phyloP scores from a whole-genome alignment of 2,113 vertebrate genomes.

The Gallinago media region DNA sequence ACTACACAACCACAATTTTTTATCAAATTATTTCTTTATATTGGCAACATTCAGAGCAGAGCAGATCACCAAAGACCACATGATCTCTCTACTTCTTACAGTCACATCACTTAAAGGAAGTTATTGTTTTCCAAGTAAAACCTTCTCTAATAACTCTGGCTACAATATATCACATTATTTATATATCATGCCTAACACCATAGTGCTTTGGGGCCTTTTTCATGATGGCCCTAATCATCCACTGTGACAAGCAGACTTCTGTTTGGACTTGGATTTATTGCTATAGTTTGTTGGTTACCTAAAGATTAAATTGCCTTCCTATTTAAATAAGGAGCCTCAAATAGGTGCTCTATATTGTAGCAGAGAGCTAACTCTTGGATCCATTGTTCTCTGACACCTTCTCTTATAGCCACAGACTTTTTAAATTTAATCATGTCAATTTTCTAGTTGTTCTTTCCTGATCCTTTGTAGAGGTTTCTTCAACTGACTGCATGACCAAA shows the following conservation, averaged over 20 bases:
- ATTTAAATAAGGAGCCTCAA: neutral
- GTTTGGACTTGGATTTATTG: conserved; percentile 1
- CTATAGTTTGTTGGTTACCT: neutral
- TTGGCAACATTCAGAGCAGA: neutral
- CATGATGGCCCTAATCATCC: neutral
- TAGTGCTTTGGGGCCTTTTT: neutral
- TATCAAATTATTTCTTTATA: neutral
- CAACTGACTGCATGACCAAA: neutral
- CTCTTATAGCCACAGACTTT: neutral
- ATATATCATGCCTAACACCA: neutral
- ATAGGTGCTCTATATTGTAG: neutral
- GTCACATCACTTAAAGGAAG: neutral
- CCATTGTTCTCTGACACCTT: neutral
- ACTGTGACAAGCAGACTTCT: neutral
- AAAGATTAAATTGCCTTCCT: neutral
- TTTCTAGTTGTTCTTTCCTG: neutral
- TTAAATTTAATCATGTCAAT: neutral
- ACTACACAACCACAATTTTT: neutral
- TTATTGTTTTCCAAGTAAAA: neutral
- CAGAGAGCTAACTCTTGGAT: neutral
- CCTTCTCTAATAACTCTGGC: neutral
- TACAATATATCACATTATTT: neutral
- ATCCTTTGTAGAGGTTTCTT: neutral
- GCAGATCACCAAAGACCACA: neutral
- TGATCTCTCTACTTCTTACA: neutral